Percentiles rank a stretch among this genome's conserved stretches.
phyloP scores from a whole-genome alignment of 1,140 invertebrate species.

The Melanaphis sacchari region DNA sequence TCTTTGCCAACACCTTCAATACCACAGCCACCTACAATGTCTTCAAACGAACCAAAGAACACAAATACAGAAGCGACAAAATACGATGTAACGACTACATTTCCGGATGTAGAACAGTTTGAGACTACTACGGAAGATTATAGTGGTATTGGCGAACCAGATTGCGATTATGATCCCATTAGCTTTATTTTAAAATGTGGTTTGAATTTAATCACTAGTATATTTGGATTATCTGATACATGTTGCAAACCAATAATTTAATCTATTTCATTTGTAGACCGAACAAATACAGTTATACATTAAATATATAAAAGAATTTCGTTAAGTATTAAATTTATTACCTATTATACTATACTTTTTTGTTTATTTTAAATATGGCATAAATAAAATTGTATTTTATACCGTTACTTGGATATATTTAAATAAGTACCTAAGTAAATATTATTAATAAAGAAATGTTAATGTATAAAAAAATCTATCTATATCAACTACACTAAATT shows the following conservation, averaged over 20 bases:
- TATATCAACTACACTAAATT: not conserved
- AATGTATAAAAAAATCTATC: not conserved
- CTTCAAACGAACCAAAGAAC: not conserved
- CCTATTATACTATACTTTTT: not conserved
- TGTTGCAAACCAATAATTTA: constrained; percentile 41
- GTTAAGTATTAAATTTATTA: not conserved
- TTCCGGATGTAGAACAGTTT: not conserved
- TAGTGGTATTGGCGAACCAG: not conserved
- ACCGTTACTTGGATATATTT: not conserved
- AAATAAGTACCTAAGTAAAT: not conserved
- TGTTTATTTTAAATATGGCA: not conserved
- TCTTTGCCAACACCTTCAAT: not conserved
- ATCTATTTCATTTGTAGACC: not conserved
- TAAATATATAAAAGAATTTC: not conserved
- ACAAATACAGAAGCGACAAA: not conserved
- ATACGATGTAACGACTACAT: not conserved
- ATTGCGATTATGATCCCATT: constrained; percentile 19
- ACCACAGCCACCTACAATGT: not conserved
- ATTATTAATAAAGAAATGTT: not conserved
- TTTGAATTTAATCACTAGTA: constrained; percentile 28
- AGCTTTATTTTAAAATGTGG: constrained; percentile 16
- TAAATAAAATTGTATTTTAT: not conserved
- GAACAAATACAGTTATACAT: not conserved
- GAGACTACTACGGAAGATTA: constrained; percentile 23
- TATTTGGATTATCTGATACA: constrained; percentile 40